phyloP scores from a whole-genome alignment of 1,140 invertebrate species.

The Zaprionus kolodkinae region DNA sequence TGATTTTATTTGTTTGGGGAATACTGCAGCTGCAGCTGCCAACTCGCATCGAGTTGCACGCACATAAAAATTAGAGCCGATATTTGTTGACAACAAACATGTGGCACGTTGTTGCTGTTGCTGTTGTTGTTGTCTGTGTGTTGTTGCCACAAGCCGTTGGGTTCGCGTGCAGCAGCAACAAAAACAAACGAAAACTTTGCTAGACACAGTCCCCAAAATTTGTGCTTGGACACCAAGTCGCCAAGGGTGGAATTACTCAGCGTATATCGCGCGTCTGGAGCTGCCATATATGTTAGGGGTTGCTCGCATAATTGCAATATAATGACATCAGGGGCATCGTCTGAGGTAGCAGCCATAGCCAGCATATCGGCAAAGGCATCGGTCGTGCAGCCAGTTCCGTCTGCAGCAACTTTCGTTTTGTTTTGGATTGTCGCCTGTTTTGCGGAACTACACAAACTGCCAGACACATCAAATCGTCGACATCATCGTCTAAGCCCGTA shows the following conservation, averaged over 20 bases:
- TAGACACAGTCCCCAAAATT: slow-evolving; percentile 35
- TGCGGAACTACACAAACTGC: slow-evolving; percentile 70
- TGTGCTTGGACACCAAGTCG: slow-evolving; percentile 40
- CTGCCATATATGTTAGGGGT: slow-evolving; percentile 46
- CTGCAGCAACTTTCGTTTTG: slow-evolving; percentile 72
- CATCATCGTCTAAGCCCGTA: slow-evolving; percentile 21
- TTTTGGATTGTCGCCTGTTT: slow-evolving; percentile 24
- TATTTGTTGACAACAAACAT: slow-evolving; percentile 78
- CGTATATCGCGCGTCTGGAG: slow-evolving; percentile 19
- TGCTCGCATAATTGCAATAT: slow-evolving; percentile 74
- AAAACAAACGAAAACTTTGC: slow-evolving; percentile 38
- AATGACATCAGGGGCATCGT: slow-evolving; percentile 45
- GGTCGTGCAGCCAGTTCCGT: slow-evolving; percentile 57
- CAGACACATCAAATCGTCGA: slow-evolving; percentile 31
- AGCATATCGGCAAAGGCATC: slow-evolving; percentile 28
- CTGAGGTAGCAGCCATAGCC: slow-evolving; percentile 21
- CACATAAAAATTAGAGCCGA: slow-evolving; percentile 66
- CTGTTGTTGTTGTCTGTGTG: slow-evolving; percentile 2
- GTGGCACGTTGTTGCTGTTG: slow-evolving; percentile 26
- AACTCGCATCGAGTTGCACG: slow-evolving; percentile 49
- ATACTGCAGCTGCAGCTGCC: slow-evolving; percentile 53
- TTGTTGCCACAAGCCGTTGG: slow-evolving; percentile 25
- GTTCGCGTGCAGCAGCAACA: slow-evolving; percentile 43
- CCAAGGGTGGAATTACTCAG: slow-evolving; percentile 55
- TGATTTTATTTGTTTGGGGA: slow-evolving; percentile 52